Base-by-base conservation (phyloP, 2,888 invertebrate species). In the Anodontia alba region DNA sequence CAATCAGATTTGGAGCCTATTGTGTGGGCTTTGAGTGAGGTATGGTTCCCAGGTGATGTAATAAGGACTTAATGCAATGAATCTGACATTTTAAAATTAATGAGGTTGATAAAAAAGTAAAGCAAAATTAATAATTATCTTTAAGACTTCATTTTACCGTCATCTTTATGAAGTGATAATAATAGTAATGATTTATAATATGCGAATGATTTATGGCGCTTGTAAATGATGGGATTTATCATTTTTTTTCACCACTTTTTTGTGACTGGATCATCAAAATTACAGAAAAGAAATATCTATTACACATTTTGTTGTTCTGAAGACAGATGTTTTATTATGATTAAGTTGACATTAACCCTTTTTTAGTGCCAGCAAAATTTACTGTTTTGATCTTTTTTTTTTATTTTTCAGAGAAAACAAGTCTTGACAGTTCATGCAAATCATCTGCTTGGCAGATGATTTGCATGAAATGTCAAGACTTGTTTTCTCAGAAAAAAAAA, bases 321-420 rank as follows among this genome's bases (percentile, higher is more conserved):
- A 62, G 62, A 62, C 62, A 62, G 62, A 62, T 62, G 62, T 62
- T 62, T 62, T 62, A 62, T 62, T 33, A 5, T 62, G 62, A 62
- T 62, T 62, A 26, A 62, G 62, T 1, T 31, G 31, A 62, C 20
- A 62, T 33, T n/a, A n/a, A n/a, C n/a, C n/a, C n/a, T n/a, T n/a
- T n/a, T n/a, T n/a, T n/a, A n/a, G n/a, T n/a, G n/a, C n/a, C n/a
- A n/a, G n/a, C n/a, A n/a, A n/a, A n/a, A n/a, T n/a, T n/a, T n/a
- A n/a, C n/a, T n/a, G n/a, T n/a, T n/a, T n/a, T n/a, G n/a, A n/a
- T n/a, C n/a, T n/a, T n/a, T n/a, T n/a, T n/a, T n/a, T n/a, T n/a
- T n/a, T n/a, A n/a, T n/a, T n/a, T n/a, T n/a, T n/a, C n/a, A n/a
- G n/a, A n/a, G n/a, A n/a, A n/a, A n/a, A n/a, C n/a, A n/a, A n/a